Evolutionary conservation across 2,113 vertebrate species (phyloP).

Genomic region (Lagopus muta): DNA sequence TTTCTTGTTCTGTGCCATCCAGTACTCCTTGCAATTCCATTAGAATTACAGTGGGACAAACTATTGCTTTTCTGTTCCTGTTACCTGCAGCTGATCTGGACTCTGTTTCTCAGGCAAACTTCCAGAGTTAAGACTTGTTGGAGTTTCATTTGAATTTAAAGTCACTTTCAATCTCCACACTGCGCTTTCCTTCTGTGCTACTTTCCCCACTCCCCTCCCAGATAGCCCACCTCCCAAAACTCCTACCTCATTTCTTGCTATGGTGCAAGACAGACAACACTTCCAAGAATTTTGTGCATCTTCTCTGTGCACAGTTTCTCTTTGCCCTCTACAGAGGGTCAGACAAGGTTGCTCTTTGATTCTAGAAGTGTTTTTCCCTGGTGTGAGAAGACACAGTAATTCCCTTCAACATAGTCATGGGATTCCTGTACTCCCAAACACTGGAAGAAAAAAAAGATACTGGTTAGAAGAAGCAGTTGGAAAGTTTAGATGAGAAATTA

Average conservation of each 20-base stretch:
- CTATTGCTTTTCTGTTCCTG: constrained; percentile 11
- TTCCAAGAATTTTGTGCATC: background rate
- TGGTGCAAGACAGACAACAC: background rate
- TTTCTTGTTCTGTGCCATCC: background rate
- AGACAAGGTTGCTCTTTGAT: background rate
- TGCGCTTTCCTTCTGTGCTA: background rate
- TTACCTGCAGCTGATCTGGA: constrained; percentile 29
- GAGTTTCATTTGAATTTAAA: constrained; percentile 40
- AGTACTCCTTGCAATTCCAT: background rate
- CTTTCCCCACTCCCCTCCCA: background rate
- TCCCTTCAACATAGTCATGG: background rate
- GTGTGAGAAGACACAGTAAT: background rate
- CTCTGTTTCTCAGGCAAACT: constrained; percentile 19
- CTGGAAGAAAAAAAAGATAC: background rate
- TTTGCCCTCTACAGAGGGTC: background rate
- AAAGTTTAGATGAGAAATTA: background rate
- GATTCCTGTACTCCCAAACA: background rate
- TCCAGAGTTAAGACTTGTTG: background rate
- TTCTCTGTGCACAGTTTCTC: background rate
- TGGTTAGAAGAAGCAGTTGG: background rate
- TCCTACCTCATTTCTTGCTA: background rate
- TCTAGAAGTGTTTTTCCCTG: background rate
- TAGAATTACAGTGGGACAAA: background rate
- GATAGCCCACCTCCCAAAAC: background rate
- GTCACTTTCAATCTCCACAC: background rate